phyloP scores from a whole-genome alignment of 2,113 vertebrate species.

The Jacana jacana region DNA sequence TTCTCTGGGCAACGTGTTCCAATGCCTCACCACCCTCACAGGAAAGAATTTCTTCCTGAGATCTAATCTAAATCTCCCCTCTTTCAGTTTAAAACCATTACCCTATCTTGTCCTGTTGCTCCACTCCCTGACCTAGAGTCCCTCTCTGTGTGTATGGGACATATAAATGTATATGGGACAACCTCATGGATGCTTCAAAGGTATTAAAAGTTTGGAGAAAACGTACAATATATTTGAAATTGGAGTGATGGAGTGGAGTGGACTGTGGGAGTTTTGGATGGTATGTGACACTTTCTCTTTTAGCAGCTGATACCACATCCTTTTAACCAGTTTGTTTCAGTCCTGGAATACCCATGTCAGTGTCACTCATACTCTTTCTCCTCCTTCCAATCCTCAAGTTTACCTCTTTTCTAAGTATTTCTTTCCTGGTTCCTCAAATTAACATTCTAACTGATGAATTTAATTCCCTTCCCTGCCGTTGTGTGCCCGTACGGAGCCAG shows the following conservation, averaged over 20 bases:
- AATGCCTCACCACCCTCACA: no score
- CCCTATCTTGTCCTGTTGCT: no score
- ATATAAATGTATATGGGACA: neutral
- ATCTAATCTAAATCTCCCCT: no score
- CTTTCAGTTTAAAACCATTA: no score
- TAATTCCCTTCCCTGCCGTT: neutral
- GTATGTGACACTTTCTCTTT: neutral
- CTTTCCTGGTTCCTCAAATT: neutral
- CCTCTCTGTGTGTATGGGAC: no score
- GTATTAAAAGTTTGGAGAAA: neutral
- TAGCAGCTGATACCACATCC: neutral
- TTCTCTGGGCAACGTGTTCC: no score
- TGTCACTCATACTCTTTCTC: neutral
- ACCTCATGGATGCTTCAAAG: neutral
- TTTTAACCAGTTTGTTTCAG: neutral
- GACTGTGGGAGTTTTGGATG: neutral
- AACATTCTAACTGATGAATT: neutral
- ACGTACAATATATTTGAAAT: neutral
- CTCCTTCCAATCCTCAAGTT: neutral
- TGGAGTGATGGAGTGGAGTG: neutral
- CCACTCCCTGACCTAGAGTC: no score
- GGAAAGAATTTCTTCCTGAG: no score
- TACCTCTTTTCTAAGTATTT: neutral
- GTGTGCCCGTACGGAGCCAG: neutral
- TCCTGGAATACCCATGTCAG: neutral